A percentile compares a stretch with the other conserved stretches of the same genome.
phyloP scores from a whole-genome alignment of 1,140 invertebrate genomes.

The Drosophila subpulchrella region DNA sequence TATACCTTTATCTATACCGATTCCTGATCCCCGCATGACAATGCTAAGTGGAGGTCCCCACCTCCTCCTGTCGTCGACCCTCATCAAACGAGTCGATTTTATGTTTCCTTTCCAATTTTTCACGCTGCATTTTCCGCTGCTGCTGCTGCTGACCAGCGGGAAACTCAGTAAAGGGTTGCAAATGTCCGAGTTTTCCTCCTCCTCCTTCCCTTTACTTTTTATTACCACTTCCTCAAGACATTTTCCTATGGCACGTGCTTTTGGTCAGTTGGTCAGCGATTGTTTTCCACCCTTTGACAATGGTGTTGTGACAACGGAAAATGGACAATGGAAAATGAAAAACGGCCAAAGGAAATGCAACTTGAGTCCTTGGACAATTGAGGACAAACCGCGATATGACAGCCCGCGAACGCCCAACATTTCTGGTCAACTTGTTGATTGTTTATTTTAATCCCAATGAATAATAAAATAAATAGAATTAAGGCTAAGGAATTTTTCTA shows the following conservation, averaged over 20 bases:
- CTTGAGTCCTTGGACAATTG: conserved; percentile 29
- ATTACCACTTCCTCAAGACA: conserved; percentile 28
- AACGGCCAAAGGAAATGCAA: conserved; percentile 25
- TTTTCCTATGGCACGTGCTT: conserved; percentile 36
- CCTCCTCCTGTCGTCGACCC: conserved; percentile 47
- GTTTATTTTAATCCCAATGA: background rate
- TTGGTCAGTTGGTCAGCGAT: conserved; percentile 35
- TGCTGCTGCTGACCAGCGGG: conserved; percentile 56
- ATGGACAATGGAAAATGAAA: conserved; percentile 22
- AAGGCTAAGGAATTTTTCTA: too few species aligned
- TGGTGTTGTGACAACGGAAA: conserved; percentile 36
- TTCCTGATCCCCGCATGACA: conserved; percentile 14
- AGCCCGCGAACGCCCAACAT: conserved; percentile 4
- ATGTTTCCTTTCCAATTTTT: conserved; percentile 62
- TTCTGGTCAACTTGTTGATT: background rate
- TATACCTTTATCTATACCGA: background rate
- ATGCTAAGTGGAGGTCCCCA: conserved; percentile 27
- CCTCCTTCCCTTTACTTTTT: background rate
- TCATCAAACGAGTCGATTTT: conserved; percentile 73
- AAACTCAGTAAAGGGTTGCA: conserved; percentile 47
- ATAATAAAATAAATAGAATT: too few species aligned
- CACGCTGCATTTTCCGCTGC: conserved; percentile 58
- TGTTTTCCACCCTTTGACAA: conserved; percentile 25
- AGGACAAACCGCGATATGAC: conserved; percentile 31
- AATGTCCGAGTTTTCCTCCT: conserved; percentile 22